These are phyloP conservation scores for Drosophila koepferae DNA, from an alignment of 2,888 invertebrate genomes.

Conservation along the genomic window DNA sequence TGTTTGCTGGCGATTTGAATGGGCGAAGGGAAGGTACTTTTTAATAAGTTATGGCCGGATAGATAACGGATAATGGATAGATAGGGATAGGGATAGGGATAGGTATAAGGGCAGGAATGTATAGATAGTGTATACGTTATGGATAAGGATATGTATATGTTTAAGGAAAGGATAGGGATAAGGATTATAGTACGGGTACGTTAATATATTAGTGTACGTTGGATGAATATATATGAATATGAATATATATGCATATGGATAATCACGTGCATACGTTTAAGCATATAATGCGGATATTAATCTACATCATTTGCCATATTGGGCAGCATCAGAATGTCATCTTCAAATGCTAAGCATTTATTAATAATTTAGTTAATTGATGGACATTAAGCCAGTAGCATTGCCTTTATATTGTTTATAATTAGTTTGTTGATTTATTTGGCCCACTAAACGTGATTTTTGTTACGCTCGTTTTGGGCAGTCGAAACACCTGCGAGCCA, in stretches of 20 bases:
- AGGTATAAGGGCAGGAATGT: background rate
- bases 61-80: background rate
- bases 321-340: background rate
- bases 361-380: background rate
- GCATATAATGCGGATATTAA: background rate
- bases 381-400: conserved; percentile 7
- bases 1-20: background rate
- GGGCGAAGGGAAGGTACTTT: background rate
- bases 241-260: background rate
- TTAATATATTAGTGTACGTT: too few species aligned
- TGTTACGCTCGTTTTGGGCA: conserved; percentile 37
- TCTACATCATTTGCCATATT: background rate
- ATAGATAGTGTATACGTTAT: background rate
- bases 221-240: too few species aligned
- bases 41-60: conserved; percentile 2
- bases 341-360: background rate
- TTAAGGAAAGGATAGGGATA: too few species aligned
- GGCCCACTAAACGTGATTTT: conserved; percentile 50
- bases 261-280: background rate
- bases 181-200: too few species aligned
- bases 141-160: too few species aligned
- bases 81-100: background rate
- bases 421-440: conserved; percentile 63
- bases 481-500: conserved; percentile 69
- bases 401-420: conserved; percentile 23